Base-by-base conservation (phyloP, 2,797 vertebrate species). In the Pipistrellus pygmaeus region DNA sequence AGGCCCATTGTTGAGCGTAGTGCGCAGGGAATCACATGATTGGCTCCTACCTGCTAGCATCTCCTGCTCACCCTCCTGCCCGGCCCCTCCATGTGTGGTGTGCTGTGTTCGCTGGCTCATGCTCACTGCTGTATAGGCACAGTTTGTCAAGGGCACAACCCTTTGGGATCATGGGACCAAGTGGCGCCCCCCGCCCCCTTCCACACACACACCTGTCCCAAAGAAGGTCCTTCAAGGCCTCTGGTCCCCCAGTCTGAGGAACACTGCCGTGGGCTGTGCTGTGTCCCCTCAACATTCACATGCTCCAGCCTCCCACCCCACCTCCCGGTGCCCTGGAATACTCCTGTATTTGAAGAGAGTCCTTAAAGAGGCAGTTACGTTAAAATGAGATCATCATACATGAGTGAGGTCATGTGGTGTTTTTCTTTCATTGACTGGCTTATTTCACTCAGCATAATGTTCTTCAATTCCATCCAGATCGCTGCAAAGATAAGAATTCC, bases 41-140 rank as follows among this genome's bases (percentile, higher is more conserved):
- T 0, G 3, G 6, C 0, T 17, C 9, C 20, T 71, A 13, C 15
- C 30, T 0, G 6, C 8, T 53, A 0, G 48, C 8, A 3, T 10
- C 73, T 32, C 53, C 75, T 0, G 0, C 27, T 8, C 57, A 0
- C 30, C 81, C 5, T n/a, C 32, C 0, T 0, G 51, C 23, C 46
- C 1, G 25, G 17, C 17, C 7, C 0, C 2, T 10, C 27, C 25
- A 0, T 12, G 0, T 0, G 18, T 7, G 23, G 3, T 2, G 14
- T 15, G 44, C 2, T 1, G 27, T 6, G 3, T 15, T 0, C 0
- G 5, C 21, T 7, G 27, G 35, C 57, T 46, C 4, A 0, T 6
- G 17, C 11, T 32, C 25, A 1, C 27, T 25, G 44, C 78, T 13
- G 10, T 25, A 27, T 8, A n/a, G 27, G 48, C 13, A 15, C 57